Evolutionary conservation across 2,113 vertebrate species (phyloP), one percentile per base, ranked within the genome.

Genomic region (Condylura cristata): DNA sequence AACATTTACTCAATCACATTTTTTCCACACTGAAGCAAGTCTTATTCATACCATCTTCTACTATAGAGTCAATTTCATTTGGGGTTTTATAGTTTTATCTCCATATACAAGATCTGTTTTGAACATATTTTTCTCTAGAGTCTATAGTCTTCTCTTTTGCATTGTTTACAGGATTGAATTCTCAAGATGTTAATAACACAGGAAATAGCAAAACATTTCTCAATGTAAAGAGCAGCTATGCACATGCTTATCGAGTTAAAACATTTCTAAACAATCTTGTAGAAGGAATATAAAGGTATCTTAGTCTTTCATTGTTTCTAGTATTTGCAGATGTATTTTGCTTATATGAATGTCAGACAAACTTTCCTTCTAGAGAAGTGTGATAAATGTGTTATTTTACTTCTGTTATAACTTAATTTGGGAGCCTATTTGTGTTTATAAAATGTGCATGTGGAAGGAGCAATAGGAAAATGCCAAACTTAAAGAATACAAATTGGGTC

Each of bases 331-430:
- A 16, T 22, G 60, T 32, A 18, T 80, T 82, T 81, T 53, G 7
- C 17, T 86, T 93, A 66, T n/a, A 18, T 32, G 61, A 91, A 72
- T 74, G 34, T 41, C 51, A 85, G 8, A 44, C 48, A 88, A 58
- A 37, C 18, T 76, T 89, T 63, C 14, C 44, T 6, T 81, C 10
- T 72, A 6, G 22, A 70, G 51, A 76, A 74, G 4, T 79, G 8
- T 76, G 61, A 34, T 20, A 44, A 26, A 26, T 3, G 6, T 51
- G 60, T 78, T 51, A 66, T 10, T 70, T 90, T n/a, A 18, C 24
- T 89, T 82, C 39, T 87, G 66, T 84, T 93, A 39, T 44, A 44
- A 32, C 39, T 89, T 86, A 70, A 79, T 48, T 41, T 86, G n/a
- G 39, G 24, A 20, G 39, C 3, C 6, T 48, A 58, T 60, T 76